A percentile compares a stretch with the other conserved stretches of the same genome.
These are phyloP conservation scores for Scopus umbretta DNA, from an alignment of 2,113 vertebrate species.

Conservation along the genomic window DNA sequence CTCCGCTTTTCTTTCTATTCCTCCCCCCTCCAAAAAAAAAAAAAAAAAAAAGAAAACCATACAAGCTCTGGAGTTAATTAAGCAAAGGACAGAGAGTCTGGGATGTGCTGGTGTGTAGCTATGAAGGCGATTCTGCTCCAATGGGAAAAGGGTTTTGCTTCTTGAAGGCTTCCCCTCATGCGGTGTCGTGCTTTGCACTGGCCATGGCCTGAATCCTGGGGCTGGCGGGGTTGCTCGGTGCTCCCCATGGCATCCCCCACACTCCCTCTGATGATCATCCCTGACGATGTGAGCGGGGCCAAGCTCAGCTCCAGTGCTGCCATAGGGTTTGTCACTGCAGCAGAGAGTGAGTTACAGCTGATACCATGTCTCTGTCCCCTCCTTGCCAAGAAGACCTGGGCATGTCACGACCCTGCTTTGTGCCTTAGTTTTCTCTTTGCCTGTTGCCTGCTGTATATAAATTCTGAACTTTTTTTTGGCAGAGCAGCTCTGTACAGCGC, in stretches of 20 bases:
- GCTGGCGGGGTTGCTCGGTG: not conserved
- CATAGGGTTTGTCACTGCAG: not conserved
- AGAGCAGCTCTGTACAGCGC: not conserved
- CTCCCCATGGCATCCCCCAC: not conserved
- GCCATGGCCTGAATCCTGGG: accelerated
- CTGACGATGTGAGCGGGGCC: not conserved
- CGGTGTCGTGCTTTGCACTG: accelerated
- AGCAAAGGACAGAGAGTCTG: not conserved
- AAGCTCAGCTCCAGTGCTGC: not conserved
- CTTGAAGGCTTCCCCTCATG: not conserved
- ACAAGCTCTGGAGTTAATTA: conserved; percentile 44
- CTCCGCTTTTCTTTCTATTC: not conserved
- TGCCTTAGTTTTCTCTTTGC: not conserved
- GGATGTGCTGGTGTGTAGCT: not conserved
- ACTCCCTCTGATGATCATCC: not conserved
- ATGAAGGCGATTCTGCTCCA: not conserved
- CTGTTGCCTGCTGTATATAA: not conserved
- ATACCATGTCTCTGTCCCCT: not conserved
- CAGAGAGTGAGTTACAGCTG: not conserved
- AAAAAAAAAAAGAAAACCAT: not conserved
- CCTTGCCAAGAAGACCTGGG: not conserved
- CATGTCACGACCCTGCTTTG: not conserved
- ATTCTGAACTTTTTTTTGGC: not conserved
- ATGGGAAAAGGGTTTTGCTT: not conserved
- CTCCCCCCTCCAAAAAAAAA: not conserved